Conservation (phyloP, 1,140 invertebrate genomes). For the Drosophila bocqueti region DNA sequence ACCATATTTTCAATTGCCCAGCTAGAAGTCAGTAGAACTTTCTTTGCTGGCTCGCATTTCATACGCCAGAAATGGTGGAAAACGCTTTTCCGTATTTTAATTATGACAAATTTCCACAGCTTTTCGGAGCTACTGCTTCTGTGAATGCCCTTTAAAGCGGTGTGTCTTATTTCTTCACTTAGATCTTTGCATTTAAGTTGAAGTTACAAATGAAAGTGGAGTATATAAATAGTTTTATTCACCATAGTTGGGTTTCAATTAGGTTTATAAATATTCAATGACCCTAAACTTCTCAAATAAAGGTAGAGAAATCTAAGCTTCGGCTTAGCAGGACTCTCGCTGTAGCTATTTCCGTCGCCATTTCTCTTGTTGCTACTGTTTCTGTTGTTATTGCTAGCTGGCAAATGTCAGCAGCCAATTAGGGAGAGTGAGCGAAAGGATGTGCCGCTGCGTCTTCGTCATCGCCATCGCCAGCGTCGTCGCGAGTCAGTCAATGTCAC, state of each 20-base stretch:
- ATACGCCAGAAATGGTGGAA: slow-evolving; percentile 38
- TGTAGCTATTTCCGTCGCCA: slow-evolving; percentile 28
- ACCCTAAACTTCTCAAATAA: neutral
- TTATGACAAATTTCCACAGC: slow-evolving; percentile 74
- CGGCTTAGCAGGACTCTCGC: neutral
- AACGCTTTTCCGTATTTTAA: slow-evolving; percentile 63
- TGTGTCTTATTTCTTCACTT: neutral
- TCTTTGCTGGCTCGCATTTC: slow-evolving; percentile 45
- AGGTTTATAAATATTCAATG: neutral
- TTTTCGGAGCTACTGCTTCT: slow-evolving; percentile 32
- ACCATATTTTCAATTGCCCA: slow-evolving; percentile 33
- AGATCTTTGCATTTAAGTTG: too few relatives aligned
- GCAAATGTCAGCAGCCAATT: slow-evolving; percentile 81
- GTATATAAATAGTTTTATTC: neutral
- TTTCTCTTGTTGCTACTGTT: slow-evolving; percentile 26
- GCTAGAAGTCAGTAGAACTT: slow-evolving; percentile 23
- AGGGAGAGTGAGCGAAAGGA: slow-evolving; percentile 73
- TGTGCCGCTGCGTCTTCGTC: slow-evolving; percentile 52
- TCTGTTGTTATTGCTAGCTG: slow-evolving; percentile 56
- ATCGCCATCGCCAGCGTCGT: slow-evolving; percentile 32
- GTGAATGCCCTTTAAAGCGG: neutral
- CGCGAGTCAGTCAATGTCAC: slow-evolving; percentile 75
- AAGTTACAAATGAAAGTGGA: neutral
- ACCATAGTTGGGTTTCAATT: neutral
- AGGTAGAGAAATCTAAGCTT: neutral